Base-by-base conservation (phyloP, 2,888 invertebrate genomes). In the Podabrus alpinus region DNA sequence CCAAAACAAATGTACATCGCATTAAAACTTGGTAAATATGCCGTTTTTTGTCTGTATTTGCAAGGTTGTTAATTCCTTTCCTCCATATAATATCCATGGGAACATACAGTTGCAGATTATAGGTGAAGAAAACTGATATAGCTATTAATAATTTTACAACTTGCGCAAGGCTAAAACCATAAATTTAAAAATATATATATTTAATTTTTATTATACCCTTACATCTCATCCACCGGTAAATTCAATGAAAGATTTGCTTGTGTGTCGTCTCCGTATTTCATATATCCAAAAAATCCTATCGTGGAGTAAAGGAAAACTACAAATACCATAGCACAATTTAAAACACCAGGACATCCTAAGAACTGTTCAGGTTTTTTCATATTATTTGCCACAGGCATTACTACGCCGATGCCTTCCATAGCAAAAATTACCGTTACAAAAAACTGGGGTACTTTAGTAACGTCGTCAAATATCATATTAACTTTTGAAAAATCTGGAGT, bases 361-460 rank as follows among this genome's bases (percentile, higher is more conserved):
- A 95, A 95, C 78, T 94, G 93, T 73, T 93, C 89, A 0, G 96
- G 96, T 69, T 93, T 92, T 17, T 90, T 90, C 97, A 98, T 97
- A 64, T 94, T 94, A 85, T 97, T 97, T 87, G 97, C 97, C 15
- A 98, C 92, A 0, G 98, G 98, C 90, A 98, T 93, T 13, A 98
- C 95, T 68, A 94, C 94, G 62, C 95, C 95, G 79, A 99, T 98
- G 67, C 96, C 97, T 89, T 99, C 99, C 92, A 99, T 98, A 2
- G 99, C 97, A 86, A 97, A 99, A 81, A 99, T 94, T 0, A 97
- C 98, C 0, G 97, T 98, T 70, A 98, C 91, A 85, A 99, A 96
- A 88, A 97, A 99, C 68, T 97, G 88, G 0, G 98, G 98, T 83
- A 96, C 89, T 62, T 92, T 89, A 0, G 87, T 87, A 10, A 90